Conservation (phyloP, 1,140 invertebrate genomes). For the Bombyx mandarina region DNA sequence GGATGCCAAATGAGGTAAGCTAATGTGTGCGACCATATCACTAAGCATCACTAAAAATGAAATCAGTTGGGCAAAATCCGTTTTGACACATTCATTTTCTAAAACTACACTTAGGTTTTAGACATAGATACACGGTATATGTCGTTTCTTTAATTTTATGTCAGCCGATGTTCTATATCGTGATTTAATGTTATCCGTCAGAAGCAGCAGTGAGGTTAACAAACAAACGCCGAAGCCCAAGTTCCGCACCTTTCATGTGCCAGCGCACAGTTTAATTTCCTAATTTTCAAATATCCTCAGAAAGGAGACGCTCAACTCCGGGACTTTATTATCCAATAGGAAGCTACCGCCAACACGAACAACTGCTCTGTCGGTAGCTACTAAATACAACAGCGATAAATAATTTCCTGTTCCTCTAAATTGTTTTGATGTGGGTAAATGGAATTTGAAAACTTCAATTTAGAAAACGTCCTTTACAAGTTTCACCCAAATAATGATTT, state of each 20-base stretch:
- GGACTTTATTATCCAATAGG: constrained; percentile 63
- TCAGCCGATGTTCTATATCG: too few relatives aligned
- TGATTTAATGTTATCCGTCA: neutral
- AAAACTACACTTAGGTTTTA: neutral
- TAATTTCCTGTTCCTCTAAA: constrained; percentile 64
- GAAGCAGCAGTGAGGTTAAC: constrained; percentile 9
- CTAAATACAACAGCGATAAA: constrained; percentile 35
- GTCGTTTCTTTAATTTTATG: neutral
- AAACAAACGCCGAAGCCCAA: constrained; percentile 13
- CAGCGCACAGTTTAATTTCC: constrained; percentile 55
- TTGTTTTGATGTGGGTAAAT: constrained; percentile 46
- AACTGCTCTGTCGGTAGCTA: constrained; percentile 29
- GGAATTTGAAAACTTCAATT: constrained; percentile 17
- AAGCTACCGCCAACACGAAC: constrained; percentile 50
- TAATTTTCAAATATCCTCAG: constrained; percentile 51
- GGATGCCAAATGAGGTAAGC: too few relatives aligned
- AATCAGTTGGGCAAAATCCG: neutral
- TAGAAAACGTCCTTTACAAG: too few relatives aligned
- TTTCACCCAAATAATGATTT: too few relatives aligned
- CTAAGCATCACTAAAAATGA: neutral
- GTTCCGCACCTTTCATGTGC: constrained; percentile 45
- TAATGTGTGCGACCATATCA: too few relatives aligned
- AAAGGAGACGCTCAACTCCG: constrained; percentile 32
- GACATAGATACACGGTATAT: neutral
- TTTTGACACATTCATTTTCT: neutral